Base-by-base conservation (phyloP, 2,113 vertebrate species). In the Myrmecophaga tridactyla region DNA sequence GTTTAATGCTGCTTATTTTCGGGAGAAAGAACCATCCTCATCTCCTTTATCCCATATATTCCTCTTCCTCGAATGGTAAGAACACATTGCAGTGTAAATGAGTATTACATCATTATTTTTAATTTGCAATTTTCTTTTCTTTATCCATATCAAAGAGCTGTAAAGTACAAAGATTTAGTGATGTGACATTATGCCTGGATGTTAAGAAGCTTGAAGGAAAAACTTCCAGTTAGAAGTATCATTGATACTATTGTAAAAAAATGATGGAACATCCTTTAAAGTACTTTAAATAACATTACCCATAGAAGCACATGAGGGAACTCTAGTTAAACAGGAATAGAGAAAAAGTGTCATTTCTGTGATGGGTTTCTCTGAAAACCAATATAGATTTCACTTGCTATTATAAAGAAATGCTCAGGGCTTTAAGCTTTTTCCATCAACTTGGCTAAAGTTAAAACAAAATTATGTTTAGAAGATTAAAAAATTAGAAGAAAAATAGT, bases 21-120 rank as follows among this genome's bases (percentile, higher is more conserved):
- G 25, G 34, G 3, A 31, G 18, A 23, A 29, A 48, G 34, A 39
- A 36, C 20, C 1, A 25, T 1, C 4, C 27, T 7, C 27, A 62
- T 13, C 15, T 25, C 7, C 67, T 7, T n/a, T 27, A 58, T 34
- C 41, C 12, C 18, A 34, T 31, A 20, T 0, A 0, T 29, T 25
- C 15, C 36, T 39, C 17, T 46, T 13, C 36, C 48, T 7, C 46
- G 41, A 10, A 51, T 0, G 10, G 41, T 48, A 41, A n/a, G 3
- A 21, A 13, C n/a, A 39, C 34, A 6, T 0, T 34, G 41, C 18
- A 56, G 1, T 0, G 13, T 4, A 8, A 51, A 27, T 0, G n/a
- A 77, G 23, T 13, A 13, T 4, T 20, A 8, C 51, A 34, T 9
- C 29, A 4, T 10, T 58, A 17, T 56, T 80, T n/a, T 15, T 3